Base-by-base conservation (phyloP, 2,797 vertebrate genomes). In the Toxotes lorentzi region DNA sequence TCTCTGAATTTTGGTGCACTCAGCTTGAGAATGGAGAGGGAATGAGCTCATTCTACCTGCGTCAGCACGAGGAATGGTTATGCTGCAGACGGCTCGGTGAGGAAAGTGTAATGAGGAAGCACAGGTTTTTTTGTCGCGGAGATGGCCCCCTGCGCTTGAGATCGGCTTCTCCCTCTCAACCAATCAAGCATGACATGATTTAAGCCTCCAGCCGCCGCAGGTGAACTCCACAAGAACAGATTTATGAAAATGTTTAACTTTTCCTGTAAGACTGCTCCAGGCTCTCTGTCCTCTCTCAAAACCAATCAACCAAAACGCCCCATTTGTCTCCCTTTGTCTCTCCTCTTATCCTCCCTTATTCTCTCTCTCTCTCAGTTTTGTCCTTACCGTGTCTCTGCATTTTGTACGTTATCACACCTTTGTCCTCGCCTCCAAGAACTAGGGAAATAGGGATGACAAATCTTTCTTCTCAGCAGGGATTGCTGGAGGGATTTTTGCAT, bases 41-140 rank as follows among this genome's bases (percentile, higher is more conserved):
- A 88, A 90, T 86, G 85, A 91, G 85, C 80, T 89, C 65, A 73
- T 90, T 91, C 83, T 70, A 90, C 87, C 87, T 88, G 87, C 81
- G 68, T 91, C 90, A 89, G 89, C 88, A 76, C 67, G 12, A 70
- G 81, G 61, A 83, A 76, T 23, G 50, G 83, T 73, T 75, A 57
- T 69, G 70, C 85, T 56, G 81, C 67, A 82, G 81, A 89, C 35
- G 43, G 60, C 81, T 76, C 27, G 38, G 73, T 34, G 64, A 76
- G 87, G 72, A 73, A 77, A 84, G 79, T 81, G 78, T 90, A 93
- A 91, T 88, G 89, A 90, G 87, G 86, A 86, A 70, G 84, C 86
- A 51, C 60, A 17, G 72, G 63, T 43, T 72, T 70, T 48, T 59
- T 50, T 35, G 51, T 61, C 38, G 35, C 8, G 5, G 76, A 83